Percentiles rank a stretch among this genome's conserved stretches.
phyloP scores from a whole-genome alignment of 2,113 vertebrate species.

The Hippolais icterina region DNA sequence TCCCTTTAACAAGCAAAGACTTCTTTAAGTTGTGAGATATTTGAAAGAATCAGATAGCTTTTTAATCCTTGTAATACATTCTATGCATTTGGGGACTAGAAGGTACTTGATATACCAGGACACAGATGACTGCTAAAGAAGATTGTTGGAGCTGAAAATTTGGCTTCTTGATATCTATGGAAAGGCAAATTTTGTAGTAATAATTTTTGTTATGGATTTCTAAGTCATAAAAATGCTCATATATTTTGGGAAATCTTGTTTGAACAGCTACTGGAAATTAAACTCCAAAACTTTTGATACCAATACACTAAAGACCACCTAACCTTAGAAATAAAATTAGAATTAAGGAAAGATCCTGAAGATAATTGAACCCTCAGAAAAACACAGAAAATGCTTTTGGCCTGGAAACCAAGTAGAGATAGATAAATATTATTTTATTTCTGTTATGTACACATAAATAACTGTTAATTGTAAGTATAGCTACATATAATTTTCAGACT shows the following conservation, averaged over 20 bases:
- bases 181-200: background rate
- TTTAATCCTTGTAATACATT: background rate
- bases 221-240: background rate
- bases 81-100: background rate
- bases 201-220: background rate
- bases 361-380: background rate
- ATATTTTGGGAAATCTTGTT: background rate
- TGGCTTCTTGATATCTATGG: background rate
- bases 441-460: background rate
- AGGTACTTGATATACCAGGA: background rate
- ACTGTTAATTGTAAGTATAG: background rate
- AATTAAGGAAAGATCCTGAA: background rate
- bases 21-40: background rate
- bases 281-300: background rate
- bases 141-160: background rate
- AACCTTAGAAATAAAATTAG: background rate
- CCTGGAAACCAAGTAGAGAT: background rate
- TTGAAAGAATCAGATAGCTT: background rate
- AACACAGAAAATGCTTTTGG: background rate
- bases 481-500: background rate
- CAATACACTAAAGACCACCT: background rate
- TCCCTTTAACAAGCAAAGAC: background rate
- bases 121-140: background rate
- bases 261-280: background rate
- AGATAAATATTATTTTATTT: background rate